phyloP scores from a whole-genome alignment of 1,140 invertebrate genomes.

The Psilanteris sp. region DNA sequence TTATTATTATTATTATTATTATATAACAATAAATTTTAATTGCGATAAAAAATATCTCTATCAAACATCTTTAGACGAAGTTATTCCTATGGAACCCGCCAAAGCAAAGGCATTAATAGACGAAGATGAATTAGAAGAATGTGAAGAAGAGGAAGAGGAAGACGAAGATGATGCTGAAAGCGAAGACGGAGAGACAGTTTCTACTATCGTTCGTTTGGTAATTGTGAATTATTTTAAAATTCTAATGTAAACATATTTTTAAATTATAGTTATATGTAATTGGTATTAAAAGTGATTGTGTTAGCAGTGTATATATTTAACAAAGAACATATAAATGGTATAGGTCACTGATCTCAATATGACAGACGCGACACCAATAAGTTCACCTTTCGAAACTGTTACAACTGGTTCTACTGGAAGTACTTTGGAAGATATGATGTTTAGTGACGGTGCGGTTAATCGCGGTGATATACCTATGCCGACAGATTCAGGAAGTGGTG shows the following conservation, averaged over 20 bases:
- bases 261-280: too few species aligned
- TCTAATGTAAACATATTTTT: background rate
- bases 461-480: constrained; percentile 70
- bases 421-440: constrained; percentile 81
- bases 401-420: constrained; percentile 47
- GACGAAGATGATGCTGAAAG: constrained; percentile 81
- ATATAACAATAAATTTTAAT: too few species aligned
- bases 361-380: constrained; percentile 67
- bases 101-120: constrained; percentile 80
- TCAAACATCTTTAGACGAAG: constrained; percentile 80
- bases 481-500: constrained; percentile 69
- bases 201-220: constrained; percentile 57
- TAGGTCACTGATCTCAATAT: constrained; percentile 42
- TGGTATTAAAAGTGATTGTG: too few species aligned
- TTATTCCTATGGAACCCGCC: constrained; percentile 83
- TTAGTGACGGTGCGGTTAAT: constrained; percentile 80
- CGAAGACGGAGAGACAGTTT: too few species aligned
- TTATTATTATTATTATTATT: too few species aligned
- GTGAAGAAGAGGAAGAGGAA: constrained; percentile 82
- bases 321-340: too few species aligned
- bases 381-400: constrained; percentile 54
- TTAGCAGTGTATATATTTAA: too few species aligned
- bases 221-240: constrained; percentile 32
- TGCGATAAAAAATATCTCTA: too few species aligned
- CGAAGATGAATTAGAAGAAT: constrained; percentile 79